Percentiles rank a stretch among this genome's conserved stretches.
Conservation (phyloP, 2,888 invertebrate species). For the Dicycla oo region DNA sequence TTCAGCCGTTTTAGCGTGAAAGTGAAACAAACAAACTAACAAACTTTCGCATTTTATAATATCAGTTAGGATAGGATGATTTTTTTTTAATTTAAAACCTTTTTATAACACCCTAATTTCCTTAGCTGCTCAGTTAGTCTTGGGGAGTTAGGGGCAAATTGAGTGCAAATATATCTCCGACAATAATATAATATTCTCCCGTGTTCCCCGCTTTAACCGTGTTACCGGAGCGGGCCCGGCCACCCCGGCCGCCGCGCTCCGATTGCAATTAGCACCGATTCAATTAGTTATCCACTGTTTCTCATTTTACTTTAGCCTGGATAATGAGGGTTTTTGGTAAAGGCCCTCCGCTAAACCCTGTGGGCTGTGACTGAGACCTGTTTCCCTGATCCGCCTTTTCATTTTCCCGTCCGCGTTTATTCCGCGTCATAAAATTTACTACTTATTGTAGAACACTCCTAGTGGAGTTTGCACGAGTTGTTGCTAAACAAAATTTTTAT, state of each 20-base stretch:
- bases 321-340: conserved; percentile 53
- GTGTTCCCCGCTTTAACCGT: conserved; percentile 52
- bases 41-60: no score
- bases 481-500: neutral
- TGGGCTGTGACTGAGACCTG: conserved; percentile 32
- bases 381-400: conserved; percentile 42
- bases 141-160: conserved; percentile 42
- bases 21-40: no score
- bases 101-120: conserved; percentile 25
- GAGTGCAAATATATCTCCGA: conserved; percentile 51
- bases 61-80: no score
- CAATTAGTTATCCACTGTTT: conserved; percentile 65
- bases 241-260: conserved; percentile 34
- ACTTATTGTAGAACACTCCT: conserved; percentile 35
- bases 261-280: conserved; percentile 67
- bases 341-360: conserved; percentile 32
- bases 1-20: no score
- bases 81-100: neutral
- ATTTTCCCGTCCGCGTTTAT: conserved; percentile 47
- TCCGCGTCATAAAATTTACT: conserved; percentile 54
- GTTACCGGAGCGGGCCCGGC: conserved; percentile 51
- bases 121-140: conserved; percentile 39
- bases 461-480: conserved; percentile 9
- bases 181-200: conserved; percentile 62
- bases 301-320: conserved; percentile 57